Evolutionary conservation across 2,797 vertebrate genomes (phyloP).

Genomic region (Acanthornis magna): DNA sequence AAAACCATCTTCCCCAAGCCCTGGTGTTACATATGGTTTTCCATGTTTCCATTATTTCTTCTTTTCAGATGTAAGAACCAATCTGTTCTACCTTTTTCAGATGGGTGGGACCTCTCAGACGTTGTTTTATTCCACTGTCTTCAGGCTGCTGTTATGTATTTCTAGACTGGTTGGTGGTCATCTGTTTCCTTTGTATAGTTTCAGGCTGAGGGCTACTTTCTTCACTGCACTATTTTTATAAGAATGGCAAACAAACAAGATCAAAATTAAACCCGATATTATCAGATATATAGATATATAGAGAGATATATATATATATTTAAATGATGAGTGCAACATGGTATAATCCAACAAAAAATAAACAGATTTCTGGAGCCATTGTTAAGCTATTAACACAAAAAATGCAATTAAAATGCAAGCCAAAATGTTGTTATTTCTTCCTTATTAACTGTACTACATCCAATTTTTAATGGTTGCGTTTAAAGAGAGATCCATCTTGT

Average conservation of each 20-base stretch:
- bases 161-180: neutral
- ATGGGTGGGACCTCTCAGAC: neutral
- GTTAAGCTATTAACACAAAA: neutral
- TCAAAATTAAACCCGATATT: neutral
- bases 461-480: neutral
- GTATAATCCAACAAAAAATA: neutral
- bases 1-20: neutral
- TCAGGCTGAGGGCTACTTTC: neutral
- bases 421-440: neutral
- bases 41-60: neutral
- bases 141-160: neutral
- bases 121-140: neutral
- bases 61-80: neutral
- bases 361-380: neutral
- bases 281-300: neutral
- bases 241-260: neutral
- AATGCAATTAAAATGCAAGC: neutral
- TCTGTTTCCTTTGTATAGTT: neutral
- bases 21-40: neutral
- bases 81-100: neutral
- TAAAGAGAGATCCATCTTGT: neutral
- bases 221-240: neutral
- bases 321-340: neutral
- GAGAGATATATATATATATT: neutral
- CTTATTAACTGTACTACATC: neutral